Evolutionary conservation across 2,888 invertebrate genomes (phyloP).

Genomic region (Saturnia japonica): DNA sequence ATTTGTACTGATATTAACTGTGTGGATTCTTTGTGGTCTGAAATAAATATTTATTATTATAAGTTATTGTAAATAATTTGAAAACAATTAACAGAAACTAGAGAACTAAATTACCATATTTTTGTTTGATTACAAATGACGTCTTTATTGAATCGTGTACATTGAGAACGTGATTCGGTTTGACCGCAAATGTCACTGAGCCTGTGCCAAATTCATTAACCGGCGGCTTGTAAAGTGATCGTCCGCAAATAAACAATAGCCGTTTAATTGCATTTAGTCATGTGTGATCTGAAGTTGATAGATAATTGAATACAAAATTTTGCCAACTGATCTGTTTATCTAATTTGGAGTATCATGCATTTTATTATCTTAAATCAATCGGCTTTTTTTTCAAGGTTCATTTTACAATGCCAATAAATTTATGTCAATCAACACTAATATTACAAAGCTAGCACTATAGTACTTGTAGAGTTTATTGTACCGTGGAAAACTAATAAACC

Average conservation of each 20-base stretch:
- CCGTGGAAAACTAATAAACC: too few species aligned
- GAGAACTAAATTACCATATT: neutral
- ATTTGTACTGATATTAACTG: too few species aligned
- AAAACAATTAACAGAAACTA: neutral
- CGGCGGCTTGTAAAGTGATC: conserved; percentile 20
- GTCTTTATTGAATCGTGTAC: conserved; percentile 15
- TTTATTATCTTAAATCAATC: neutral
- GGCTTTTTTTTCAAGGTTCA: neutral
- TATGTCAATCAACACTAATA: neutral
- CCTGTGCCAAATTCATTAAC: conserved; percentile 24
- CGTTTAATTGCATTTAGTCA: conserved; percentile 20
- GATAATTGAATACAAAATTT: neutral
- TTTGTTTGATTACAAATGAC: neutral
- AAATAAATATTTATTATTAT: too few species aligned
- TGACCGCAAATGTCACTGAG: conserved; percentile 24
- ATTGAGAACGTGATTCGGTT: conserved; percentile 17
- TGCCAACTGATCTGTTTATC: neutral
- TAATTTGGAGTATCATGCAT: neutral
- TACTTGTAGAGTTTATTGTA: too few species aligned
- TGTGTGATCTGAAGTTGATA: conserved; percentile 17
- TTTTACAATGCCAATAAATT: neutral
- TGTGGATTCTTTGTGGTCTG: too few species aligned
- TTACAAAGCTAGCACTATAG: too few species aligned
- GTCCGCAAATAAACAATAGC: conserved; percentile 21
- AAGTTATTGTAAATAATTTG: neutral